Evolutionary conservation across 1,140 invertebrate species (phyloP).

Genomic region (Dendrolimus kikuchii): DNA sequence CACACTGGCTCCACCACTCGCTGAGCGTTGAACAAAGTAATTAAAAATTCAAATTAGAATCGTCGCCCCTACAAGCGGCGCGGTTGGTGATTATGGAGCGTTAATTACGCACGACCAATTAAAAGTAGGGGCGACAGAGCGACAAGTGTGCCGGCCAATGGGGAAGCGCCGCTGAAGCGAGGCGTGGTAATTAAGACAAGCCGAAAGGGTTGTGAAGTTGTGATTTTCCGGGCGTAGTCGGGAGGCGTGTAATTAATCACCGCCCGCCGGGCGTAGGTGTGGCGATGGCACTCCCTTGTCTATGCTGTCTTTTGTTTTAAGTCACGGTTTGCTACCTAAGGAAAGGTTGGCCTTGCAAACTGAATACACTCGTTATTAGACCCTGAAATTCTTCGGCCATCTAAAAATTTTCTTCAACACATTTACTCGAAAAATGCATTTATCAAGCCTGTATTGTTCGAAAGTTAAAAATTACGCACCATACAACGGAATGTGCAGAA

Average conservation of each 20-base stretch:
- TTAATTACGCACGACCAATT: constrained; percentile 67
- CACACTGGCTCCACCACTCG: too few relatives aligned
- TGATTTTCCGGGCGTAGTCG: constrained; percentile 53
- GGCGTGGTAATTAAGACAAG: constrained; percentile 65
- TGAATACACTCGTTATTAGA: too few relatives aligned
- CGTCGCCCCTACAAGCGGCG: constrained; percentile 43
- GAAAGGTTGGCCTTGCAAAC: too few relatives aligned
- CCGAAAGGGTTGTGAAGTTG: constrained; percentile 67
- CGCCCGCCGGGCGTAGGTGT: constrained; percentile 21
- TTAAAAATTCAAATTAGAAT: constrained; percentile 70
- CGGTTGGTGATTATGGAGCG: constrained; percentile 59
- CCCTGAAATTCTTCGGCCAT: too few relatives aligned
- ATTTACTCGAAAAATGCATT: too few relatives aligned
- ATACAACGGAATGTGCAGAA: too few relatives aligned
- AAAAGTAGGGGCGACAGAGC: constrained; percentile 47
- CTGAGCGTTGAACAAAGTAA: constrained; percentile 33
- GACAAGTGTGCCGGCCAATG: constrained; percentile 39
- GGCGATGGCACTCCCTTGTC: constrained; percentile 12
- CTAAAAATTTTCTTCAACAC: too few relatives aligned
- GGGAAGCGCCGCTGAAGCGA: constrained; percentile 46
- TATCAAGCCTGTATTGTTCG: too few relatives aligned
- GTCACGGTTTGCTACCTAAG: neutral
- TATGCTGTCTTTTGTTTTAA: constrained; percentile 1
- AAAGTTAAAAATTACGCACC: too few relatives aligned
- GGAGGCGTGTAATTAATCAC: constrained; percentile 55